phyloP scores from a whole-genome alignment of 2,113 vertebrate species.

The Accipiter virgatus region DNA sequence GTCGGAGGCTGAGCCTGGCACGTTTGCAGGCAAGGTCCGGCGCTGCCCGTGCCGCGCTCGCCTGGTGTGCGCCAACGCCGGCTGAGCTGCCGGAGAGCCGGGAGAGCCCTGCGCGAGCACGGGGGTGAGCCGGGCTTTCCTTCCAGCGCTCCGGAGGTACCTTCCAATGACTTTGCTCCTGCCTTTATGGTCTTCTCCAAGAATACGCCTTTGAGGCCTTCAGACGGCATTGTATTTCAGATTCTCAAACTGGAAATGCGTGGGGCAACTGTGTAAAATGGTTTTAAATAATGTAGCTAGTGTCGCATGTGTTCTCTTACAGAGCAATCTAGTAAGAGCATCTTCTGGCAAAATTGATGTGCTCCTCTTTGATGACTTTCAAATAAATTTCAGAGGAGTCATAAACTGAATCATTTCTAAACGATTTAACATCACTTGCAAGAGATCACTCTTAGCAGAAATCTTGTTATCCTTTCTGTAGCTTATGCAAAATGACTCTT shows the following conservation, averaged over 20 bases:
- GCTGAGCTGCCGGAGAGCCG: fast-evolving
- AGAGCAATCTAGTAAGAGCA: not conserved
- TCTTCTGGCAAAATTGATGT: not conserved
- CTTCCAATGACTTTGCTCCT: not conserved
- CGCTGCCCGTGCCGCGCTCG: fast-evolving
- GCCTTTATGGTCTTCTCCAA: not conserved
- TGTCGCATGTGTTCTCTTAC: not conserved
- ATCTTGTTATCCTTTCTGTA: not conserved
- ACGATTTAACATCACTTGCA: not conserved
- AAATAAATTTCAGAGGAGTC: not conserved
- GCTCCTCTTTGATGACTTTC: not conserved
- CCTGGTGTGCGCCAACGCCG: fast-evolving
- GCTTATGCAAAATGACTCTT: not conserved
- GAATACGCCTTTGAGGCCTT: not conserved
- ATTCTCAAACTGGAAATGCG: not conserved
- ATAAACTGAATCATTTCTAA: not conserved
- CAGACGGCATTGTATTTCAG: not conserved
- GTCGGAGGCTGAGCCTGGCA: fast-evolving
- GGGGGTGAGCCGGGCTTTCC: fast-evolving
- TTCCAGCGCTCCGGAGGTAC: fast-evolving
- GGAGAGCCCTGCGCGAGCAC: not conserved
- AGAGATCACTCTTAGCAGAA: not conserved
- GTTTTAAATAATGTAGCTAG: not conserved
- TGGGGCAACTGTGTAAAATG: not conserved
- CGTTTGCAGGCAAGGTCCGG: fast-evolving